Evolutionary conservation across 2,888 invertebrate genomes (phyloP), one percentile per base, ranked within the genome.

Genomic region (Lamellibrachia satsuma): DNA sequence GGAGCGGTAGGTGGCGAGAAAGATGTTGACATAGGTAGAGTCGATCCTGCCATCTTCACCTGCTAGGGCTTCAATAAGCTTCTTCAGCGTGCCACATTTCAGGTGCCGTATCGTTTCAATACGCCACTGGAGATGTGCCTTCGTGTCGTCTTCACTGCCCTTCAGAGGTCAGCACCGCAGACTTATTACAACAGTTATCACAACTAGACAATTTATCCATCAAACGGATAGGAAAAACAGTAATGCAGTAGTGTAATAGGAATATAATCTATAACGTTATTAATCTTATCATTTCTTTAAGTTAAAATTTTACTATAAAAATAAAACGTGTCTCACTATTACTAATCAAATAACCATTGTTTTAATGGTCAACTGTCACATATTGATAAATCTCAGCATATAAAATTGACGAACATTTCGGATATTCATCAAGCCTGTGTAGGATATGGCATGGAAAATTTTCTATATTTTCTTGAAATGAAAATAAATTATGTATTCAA

Each of bases 41-140:
- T 99, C 99, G 95, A 99, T 97, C 97, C 99, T 99, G 91, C 99
- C 99, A 95, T 98, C 98, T 96, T 99, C 99, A 93, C 98, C 98
- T 94, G 98, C 98, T 95, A 99, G 97, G 93, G 98, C 98, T 97
- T 99, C 99, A 93, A 99, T 98, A 94, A 99, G 97, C 95, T 98
- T 98, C 96, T 98, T 98, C 95, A 99, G 97, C 3, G 99, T 99
- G 93, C 99, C 99, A 27, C 99, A 99, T 97, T 99, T 99, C 94
- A 99, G 95, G 90, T 96, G 95, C 22, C 95, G 94, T 39, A 95
- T 94, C 93, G 96, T 96, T 94, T 96, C 95, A 22, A 96, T 96
- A 93, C 96, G 95, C 99, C 99, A 99, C 97, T 99, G 99, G 96
- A 99, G 97, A 96, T 99, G 99, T 92, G 93, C 93, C 90, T 91